These are phyloP conservation scores for Cyprinodon brontotheroides DNA, from an alignment of 2,113 vertebrate genomes.

Conservation along the genomic window DNA sequence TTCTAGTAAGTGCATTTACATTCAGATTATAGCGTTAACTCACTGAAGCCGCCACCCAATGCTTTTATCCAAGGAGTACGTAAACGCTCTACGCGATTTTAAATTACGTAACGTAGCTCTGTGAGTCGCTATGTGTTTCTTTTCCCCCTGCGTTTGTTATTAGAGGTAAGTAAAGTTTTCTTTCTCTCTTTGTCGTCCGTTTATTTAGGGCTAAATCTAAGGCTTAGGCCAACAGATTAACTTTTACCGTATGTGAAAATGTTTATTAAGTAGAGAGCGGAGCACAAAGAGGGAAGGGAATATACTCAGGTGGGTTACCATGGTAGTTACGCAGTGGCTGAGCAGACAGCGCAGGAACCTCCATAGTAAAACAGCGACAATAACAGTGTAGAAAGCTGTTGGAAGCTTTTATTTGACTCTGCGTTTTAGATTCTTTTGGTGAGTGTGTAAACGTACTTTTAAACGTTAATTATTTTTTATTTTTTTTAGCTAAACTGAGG, in stretches of 20 bases:
- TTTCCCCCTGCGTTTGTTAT: constrained; percentile 10
- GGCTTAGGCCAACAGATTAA: neutral
- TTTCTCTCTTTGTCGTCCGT: too few relatives aligned
- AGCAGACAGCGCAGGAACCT: constrained; percentile 5
- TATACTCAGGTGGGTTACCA: constrained; percentile 14
- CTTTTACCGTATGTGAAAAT: neutral
- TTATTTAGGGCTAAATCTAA: neutral
- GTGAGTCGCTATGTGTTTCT: constrained; percentile 18
- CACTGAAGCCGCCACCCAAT: neutral
- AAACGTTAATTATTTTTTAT: neutral
- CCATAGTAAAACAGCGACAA: too few relatives aligned
- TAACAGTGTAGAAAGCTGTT: neutral
- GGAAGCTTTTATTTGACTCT: constrained; percentile 9
- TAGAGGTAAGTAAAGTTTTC: constrained; percentile 4
- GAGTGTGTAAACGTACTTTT: neutral
- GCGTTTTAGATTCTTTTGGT: constrained; percentile 11
- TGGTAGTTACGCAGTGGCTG: constrained; percentile 35
- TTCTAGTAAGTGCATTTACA: too few relatives aligned
- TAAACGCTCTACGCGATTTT: neutral
- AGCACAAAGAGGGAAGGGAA: neutral
- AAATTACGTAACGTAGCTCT: constrained; percentile 6
- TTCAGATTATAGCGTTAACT: neutral
- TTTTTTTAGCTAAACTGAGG: too few relatives aligned
- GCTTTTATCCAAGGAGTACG: constrained; percentile 35
- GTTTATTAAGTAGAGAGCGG: neutral